phyloP scores from a whole-genome alignment of 1,140 invertebrate genomes.

The Colletes latitarsis region DNA sequence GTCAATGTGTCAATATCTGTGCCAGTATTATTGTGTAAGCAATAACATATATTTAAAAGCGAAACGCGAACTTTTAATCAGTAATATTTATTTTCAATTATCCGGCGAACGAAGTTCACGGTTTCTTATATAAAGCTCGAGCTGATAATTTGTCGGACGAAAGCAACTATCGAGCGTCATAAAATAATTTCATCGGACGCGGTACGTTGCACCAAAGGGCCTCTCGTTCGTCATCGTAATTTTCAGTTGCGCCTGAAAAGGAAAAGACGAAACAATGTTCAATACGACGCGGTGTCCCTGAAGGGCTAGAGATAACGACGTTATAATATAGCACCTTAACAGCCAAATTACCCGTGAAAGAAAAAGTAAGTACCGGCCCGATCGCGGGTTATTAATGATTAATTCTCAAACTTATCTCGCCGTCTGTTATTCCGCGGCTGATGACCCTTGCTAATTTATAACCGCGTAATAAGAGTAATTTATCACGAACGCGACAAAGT shows the following conservation, averaged over 20 bases:
- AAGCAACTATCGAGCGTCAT: too few relatives aligned
- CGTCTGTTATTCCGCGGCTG: constrained; percentile 15
- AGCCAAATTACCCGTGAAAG: constrained; percentile 2
- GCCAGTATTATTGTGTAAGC: background rate
- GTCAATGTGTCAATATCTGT: background rate
- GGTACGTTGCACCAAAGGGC: background rate
- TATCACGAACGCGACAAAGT: constrained; percentile 30
- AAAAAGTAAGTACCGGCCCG: background rate
- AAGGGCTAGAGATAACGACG: constrained; percentile 29
- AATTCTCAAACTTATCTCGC: constrained; percentile 34
- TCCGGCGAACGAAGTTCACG: too few relatives aligned
- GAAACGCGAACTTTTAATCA: too few relatives aligned
- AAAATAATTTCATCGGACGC: too few relatives aligned
- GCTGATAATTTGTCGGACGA: too few relatives aligned
- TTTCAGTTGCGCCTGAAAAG: background rate
- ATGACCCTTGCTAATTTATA: constrained; percentile 30
- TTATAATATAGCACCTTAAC: constrained; percentile 22
- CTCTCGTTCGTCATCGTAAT: background rate
- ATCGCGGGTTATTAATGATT: constrained; percentile 44
- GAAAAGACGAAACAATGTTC: background rate
- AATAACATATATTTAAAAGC: background rate
- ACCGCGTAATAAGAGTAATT: constrained; percentile 41
- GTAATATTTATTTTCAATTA: too few relatives aligned
- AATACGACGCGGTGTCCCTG: background rate
- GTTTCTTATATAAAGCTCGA: too few relatives aligned